Evolutionary conservation across 2,113 vertebrate species (phyloP).

Genomic region (Megaptera novaeangliae): DNA sequence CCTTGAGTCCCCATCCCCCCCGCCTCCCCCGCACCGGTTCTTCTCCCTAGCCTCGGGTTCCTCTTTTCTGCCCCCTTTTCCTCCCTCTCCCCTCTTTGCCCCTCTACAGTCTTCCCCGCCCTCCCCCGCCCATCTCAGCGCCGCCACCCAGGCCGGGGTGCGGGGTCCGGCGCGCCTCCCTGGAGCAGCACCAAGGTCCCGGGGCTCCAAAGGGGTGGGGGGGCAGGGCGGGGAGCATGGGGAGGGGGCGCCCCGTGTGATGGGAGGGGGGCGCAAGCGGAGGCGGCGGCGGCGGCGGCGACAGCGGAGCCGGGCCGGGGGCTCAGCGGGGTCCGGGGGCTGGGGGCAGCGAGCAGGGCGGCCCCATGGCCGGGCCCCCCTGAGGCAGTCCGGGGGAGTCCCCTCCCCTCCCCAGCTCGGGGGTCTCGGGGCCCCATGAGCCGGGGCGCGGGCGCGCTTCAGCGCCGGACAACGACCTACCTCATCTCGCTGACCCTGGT

Average conservation of each 20-base stretch:
- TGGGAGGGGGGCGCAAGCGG: constrained; percentile 68
- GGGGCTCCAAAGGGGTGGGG: constrained; percentile 65
- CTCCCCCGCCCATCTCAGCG: constrained; percentile 52
- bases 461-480: constrained; percentile 95
- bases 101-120: constrained; percentile 43
- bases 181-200: constrained; percentile 74
- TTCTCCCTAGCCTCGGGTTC: background rate
- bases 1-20: background rate
- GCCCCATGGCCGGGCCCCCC: constrained; percentile 73
- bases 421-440: constrained; percentile 72
- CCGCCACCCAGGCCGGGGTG: constrained; percentile 66
- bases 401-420: constrained; percentile 68
- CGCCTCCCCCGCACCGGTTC: constrained; percentile 43
- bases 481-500: constrained; percentile 96
- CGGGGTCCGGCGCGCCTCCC: constrained; percentile 65
- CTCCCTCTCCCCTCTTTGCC: constrained; percentile 41
- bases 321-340: constrained; percentile 60
- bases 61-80: constrained; percentile 12
- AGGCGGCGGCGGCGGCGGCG: constrained; percentile 71
- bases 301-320: constrained; percentile 60
- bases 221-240: constrained; percentile 70
- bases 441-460: constrained; percentile 79
- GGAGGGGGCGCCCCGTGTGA: constrained; percentile 70
- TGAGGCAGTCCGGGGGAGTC: constrained; percentile 66
- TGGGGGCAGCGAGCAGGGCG: constrained; percentile 70